Base-by-base conservation (phyloP, 2,113 vertebrate genomes). In the Neolamprologus modestus region DNA sequence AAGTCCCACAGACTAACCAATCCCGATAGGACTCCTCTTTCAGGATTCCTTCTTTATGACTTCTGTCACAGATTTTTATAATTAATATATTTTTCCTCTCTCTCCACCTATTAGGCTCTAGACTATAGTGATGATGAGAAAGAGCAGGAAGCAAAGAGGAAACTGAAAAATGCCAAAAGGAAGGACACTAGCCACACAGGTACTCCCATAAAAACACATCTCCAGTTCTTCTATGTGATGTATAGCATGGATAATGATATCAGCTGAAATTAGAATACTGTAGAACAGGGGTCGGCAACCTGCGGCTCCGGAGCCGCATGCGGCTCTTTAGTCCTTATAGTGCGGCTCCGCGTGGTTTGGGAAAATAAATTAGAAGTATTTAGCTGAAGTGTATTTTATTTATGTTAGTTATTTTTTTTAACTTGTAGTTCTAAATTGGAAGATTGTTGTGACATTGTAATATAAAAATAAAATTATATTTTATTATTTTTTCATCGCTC, bases 61-160 rank as follows among this genome's bases (percentile, higher is more conserved):
- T 54, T 19, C 52, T 8, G 4, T 33, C 17, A 16, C 24, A 45
- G 24, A 13, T 17, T 68, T 21, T 8, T 45, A 17, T 61, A 6
- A 82, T n/a, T 8, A 14, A 21, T 63, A 12, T 21, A 7, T 10
- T 42, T 13, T 31, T 31, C 26, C 3, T 33, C 13, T 35, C n/a
- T 10, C 8, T 12, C 86, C 57, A 9, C 57, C 26, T 61, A 24
- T 21, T 52, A 99, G 98, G 97, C 95, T 78, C 96, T 99, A 91
- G 98, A 99, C 91, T 99, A 97, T 84, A 99, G 98, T 92, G 98
- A 99, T 93, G 98, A 99, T 40, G 54, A 55, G 54, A 57, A 57
- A 57, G 52, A 21, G 52, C 52, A 54, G 53, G n/a, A 54, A 54
- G 53, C n/a, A 54, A 54, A 98, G 87, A 97, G 96, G 86, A 98